phyloP scores from a whole-genome alignment of 1,140 invertebrate species.

The Papilio glaucus region DNA sequence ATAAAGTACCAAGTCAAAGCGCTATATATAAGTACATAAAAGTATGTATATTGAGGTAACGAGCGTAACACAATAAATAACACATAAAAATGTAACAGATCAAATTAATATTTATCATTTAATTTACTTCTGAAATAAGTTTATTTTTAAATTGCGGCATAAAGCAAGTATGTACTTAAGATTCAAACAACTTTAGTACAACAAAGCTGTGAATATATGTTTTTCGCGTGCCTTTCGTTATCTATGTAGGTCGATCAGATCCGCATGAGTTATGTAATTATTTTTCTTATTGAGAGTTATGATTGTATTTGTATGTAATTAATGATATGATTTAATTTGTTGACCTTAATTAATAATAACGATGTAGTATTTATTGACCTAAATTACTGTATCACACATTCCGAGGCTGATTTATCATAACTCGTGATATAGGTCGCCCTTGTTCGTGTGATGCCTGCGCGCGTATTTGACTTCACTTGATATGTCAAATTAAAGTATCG shows the following conservation, averaged over 20 bases:
- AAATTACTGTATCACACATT: conserved; percentile 35
- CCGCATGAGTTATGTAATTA: conserved; percentile 8
- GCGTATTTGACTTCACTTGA: background rate
- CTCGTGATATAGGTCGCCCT: conserved; percentile 38
- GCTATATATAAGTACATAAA: too few species aligned
- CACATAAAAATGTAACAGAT: too few species aligned
- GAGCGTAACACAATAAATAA: too few species aligned
- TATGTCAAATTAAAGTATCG: background rate
- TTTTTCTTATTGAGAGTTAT: background rate
- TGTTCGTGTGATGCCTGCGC: conserved; percentile 22
- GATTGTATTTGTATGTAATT: conserved; percentile 28
- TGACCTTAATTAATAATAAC: conserved; percentile 32
- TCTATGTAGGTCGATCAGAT: conserved; percentile 19
- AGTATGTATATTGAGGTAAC: too few species aligned
- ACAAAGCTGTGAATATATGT: background rate
- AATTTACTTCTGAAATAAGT: too few species aligned
- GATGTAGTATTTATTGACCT: conserved; percentile 32
- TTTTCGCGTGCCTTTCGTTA: conserved; percentile 8
- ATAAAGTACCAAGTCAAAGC: too few species aligned
- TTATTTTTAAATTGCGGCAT: too few species aligned
- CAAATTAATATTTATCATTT: too few species aligned
- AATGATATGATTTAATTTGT: conserved; percentile 42
- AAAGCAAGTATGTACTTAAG: too few species aligned
- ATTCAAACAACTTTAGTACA: background rate
- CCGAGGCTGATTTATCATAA: conserved; percentile 36